Conservation (phyloP, 1,140 invertebrate species). For the Tetragonula clypearis region DNA sequence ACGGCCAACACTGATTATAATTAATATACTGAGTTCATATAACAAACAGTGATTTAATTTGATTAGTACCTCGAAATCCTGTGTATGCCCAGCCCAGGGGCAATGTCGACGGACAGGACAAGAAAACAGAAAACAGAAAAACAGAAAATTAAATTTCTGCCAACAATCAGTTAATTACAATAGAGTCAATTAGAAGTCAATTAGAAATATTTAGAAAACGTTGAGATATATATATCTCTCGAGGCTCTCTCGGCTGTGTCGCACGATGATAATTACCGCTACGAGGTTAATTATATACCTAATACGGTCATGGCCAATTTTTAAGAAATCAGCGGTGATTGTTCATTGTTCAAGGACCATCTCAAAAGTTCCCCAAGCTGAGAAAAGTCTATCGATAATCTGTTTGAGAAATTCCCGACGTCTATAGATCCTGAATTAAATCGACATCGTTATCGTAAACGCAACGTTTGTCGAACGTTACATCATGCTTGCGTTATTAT, state of each 20-base stretch:
- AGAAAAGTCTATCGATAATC: constrained; percentile 73
- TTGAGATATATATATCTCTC: background rate
- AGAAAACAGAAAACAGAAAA: constrained; percentile 80
- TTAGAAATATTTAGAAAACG: constrained; percentile 32
- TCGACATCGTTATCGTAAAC: background rate
- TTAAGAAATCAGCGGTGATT: constrained; percentile 27
- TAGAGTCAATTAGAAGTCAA: constrained; percentile 42
- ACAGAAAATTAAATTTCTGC: constrained; percentile 74
- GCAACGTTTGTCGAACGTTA: background rate
- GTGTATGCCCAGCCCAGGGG: constrained; percentile 80
- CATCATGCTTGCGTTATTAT: background rate
- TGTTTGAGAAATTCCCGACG: background rate
- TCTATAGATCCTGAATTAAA: no score
- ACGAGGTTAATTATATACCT: constrained; percentile 50
- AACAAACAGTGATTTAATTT: constrained; percentile 75
- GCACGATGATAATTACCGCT: constrained; percentile 34
- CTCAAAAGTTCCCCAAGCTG: constrained; percentile 96
- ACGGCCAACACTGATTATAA: constrained; percentile 79
- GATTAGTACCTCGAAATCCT: constrained; percentile 82
- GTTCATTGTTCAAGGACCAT: constrained; percentile 92
- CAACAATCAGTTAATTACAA: constrained; percentile 39
- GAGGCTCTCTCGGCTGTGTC: background rate
- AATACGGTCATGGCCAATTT: constrained; percentile 58
- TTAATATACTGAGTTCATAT: constrained; percentile 77
- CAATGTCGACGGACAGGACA: constrained; percentile 80